phyloP scores from a whole-genome alignment of 2,888 invertebrate genomes.

The Dicycla oo region DNA sequence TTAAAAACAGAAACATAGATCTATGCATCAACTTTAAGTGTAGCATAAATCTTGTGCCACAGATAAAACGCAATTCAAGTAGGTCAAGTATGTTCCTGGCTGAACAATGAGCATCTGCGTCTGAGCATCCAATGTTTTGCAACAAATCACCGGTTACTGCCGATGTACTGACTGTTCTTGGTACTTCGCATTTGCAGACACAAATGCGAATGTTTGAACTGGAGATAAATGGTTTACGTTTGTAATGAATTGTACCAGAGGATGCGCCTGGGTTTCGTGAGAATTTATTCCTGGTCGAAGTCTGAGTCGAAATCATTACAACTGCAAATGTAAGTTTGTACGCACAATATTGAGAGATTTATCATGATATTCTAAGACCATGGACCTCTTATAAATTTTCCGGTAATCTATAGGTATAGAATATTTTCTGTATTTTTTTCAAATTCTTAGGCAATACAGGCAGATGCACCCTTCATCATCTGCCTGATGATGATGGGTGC shows the following conservation, averaged over 20 bases:
- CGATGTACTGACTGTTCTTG: conserved; percentile 37
- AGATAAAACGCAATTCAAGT: conserved; percentile 55
- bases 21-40: conserved; percentile 33
- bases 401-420: no score
- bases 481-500: no score
- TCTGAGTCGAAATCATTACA: no score
- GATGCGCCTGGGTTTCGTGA: background rate
- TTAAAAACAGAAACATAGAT: conserved; percentile 43
- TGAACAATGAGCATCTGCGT: conserved; percentile 62
- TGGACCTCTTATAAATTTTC: no score
- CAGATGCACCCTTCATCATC: no score
- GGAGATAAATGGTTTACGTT: conserved; percentile 24
- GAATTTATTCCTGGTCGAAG: background rate
- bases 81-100: conserved; percentile 69
- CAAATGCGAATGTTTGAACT: conserved; percentile 15
- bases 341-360: no score
- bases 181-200: conserved; percentile 17
- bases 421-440: no score
- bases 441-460: no score
- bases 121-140: conserved; percentile 50
- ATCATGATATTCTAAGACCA: no score
- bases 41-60: conserved; percentile 58
- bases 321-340: no score
- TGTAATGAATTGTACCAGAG: background rate
- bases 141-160: conserved; percentile 57